Evolutionary conservation across 1,140 invertebrate species (phyloP), one percentile per base, ranked within the genome.

Genomic region (Nymphalis io): DNA sequence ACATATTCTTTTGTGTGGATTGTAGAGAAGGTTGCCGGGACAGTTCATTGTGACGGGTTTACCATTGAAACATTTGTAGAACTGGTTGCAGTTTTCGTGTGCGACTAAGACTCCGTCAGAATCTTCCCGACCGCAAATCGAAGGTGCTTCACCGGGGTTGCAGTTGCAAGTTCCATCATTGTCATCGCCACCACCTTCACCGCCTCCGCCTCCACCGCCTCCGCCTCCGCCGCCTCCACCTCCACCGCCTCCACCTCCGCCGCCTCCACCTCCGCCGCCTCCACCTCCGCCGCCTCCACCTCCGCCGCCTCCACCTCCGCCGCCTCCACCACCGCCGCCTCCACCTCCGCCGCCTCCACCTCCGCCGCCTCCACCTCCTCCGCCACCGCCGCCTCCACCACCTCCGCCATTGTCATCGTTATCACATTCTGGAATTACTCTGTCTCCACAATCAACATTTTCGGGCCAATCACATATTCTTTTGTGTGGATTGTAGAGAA

Each of bases 1-100:
- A 83, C 95, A 93, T 62, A 93, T 81, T 86, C 93, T 84, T 15
- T 77, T 75, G 92, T 33, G 27, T 8, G 27, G 27, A 8, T 33
- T 33, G 27, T 33, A 33, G 6, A 33, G 27, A 33, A 33, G 91
- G 3, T 53, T 27, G n/a, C 81, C 75, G 0, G 82, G 73, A 15
- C 90, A 92, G 60, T 92, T 93, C 2, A 85, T 79, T n/a, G 46
- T 67, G 18, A 81, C 71, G 5, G 80, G 76, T 55, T 40, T 21
- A 10, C 72, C 71, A 48, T 76, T 33, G 44, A 6, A 38, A 8
- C 81, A 83, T 20, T 63, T 72, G 60, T 83, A 83, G 58, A 76
- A 81, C 39, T 78, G 58, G 44, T 80, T 74, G 18, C 79, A 83
- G 15, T 77, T 67, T 66, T 33, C 27, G 27, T 33, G 27, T 8